Percentiles rank a stretch among this genome's conserved stretches.
Evolutionary conservation across 2,113 vertebrate species (phyloP).

Genomic region (Gnathonemus echidnorhynchus): DNA sequence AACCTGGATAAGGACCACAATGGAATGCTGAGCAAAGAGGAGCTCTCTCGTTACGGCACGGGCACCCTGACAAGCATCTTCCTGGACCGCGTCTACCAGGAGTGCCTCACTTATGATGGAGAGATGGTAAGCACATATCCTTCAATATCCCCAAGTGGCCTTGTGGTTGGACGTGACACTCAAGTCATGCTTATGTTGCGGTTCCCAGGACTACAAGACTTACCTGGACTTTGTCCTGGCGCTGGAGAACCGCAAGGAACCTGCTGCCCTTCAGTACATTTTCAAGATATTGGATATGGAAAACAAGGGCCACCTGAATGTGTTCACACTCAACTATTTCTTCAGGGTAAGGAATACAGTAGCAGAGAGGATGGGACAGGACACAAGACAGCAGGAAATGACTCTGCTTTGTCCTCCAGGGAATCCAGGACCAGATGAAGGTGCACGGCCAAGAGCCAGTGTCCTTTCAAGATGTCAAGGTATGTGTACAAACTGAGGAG

Average conservation of each 20-base stretch:
- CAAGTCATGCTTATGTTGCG: background rate
- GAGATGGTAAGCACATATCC: slow-evolving; percentile 77
- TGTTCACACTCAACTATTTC: slow-evolving; percentile 97
- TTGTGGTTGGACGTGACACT: background rate
- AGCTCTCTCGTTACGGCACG: slow-evolving; percentile 91
- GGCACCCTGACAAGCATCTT: slow-evolving; percentile 91
- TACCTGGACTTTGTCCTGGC: slow-evolving; percentile 96
- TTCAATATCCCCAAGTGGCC: background rate
- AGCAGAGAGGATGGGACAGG: background rate
- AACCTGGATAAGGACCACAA: slow-evolving; percentile 97
- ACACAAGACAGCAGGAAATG: background rate
- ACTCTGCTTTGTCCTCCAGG: slow-evolving; percentile 55
- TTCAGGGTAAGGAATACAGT: slow-evolving; percentile 78
- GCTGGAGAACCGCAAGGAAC: slow-evolving; percentile 96
- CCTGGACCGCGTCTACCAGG: slow-evolving; percentile 91
- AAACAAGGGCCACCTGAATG: slow-evolving; percentile 89
- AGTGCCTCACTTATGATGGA: slow-evolving; percentile 93
- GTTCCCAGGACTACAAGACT: slow-evolving; percentile 90
- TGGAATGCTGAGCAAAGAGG: slow-evolving; percentile 98
- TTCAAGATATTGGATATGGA: slow-evolving; percentile 97
- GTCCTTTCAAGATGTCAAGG: slow-evolving; percentile 96
- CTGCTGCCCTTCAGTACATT: slow-evolving; percentile 92
- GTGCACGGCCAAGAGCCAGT: slow-evolving; percentile 90
- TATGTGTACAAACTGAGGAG: slow-evolving; percentile 31
- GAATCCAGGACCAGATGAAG: slow-evolving; percentile 98